Base-by-base conservation (phyloP, 2,113 vertebrate genomes). In the Isurus oxyrinchus region DNA sequence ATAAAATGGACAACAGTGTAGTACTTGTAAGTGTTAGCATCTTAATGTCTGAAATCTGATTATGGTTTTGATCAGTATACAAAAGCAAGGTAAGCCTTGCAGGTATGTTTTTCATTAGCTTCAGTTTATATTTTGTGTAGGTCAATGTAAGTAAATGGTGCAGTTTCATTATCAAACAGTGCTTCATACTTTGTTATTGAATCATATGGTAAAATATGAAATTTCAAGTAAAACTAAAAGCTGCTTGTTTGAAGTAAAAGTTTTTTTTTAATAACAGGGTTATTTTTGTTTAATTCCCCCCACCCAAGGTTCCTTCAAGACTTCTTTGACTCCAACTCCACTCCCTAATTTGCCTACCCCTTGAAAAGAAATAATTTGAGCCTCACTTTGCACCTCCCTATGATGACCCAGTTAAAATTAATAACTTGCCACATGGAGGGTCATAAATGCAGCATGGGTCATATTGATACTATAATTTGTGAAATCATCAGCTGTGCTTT, bases 11-110 rank as follows among this genome's bases (percentile, higher is more conserved):
- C 40, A 95, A 69, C 49, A 72, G 2, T 91, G 88, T 35, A 55
- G 27, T 72, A 95, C 55, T 95, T 95, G 40, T 31, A 95, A 95
- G n/a, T 95, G 94, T 67, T 95, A 67, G n/a, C 44, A 72, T 63
- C 27, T 72, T 69, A 53, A 72, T 31, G 27, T 95, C 49, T 72
- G 31, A 69, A 72, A 95, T 14, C 13, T 76, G 35, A 27, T 55
- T 69, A 95, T 23, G 27, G 14, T 35, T 91, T 91, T n/a, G 55
- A 95, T 31, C 94, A 49, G 14, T 19, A 72, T 72, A 53, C 40
- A 76, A 95, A 55, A 95, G n/a, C 53, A 23, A 27, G 44, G 40
- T 53, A 53, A 53, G 44, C 27, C 49, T 67, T 67, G 66, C 61
- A 95, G 40, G 21, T 25, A 49, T 63, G 53, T 49, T 44, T 69